Evolutionary conservation across 2,888 invertebrate species (phyloP).

Genomic region (Phaedon cochleariae): DNA sequence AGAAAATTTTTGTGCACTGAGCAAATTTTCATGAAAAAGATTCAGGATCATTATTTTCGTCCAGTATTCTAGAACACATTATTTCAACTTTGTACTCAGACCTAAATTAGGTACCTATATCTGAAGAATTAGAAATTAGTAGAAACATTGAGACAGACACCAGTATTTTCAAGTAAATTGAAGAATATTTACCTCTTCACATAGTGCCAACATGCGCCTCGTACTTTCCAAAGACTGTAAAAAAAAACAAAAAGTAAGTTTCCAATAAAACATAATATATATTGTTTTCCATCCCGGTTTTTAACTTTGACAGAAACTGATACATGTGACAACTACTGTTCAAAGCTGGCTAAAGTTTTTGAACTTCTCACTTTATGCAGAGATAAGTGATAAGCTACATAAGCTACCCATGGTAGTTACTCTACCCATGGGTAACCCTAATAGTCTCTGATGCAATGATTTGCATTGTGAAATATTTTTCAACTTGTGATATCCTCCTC

Average conservation of each 20-base stretch:
- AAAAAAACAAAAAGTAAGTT: constrained; percentile 44
- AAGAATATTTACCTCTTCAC: constrained; percentile 83
- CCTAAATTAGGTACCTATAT: constrained; percentile 36
- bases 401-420: no score
- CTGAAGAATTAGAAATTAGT: constrained; percentile 37
- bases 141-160: constrained; percentile 31
- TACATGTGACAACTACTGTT: no score
- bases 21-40: not conserved
- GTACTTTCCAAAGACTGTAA: constrained; percentile 93
- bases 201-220: constrained; percentile 89
- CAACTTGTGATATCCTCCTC: no score
- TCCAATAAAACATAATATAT: no score
- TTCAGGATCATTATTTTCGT: not conserved
- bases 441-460: no score
- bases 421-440: no score
- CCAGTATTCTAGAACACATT: not conserved
- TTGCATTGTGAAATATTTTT: no score
- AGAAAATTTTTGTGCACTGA: constrained; percentile 9
- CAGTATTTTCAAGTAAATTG: not conserved
- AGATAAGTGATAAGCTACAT: no score
- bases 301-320: no score
- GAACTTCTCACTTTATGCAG: no score
- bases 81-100: constrained; percentile 24
- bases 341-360: no score
- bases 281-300: no score